A percentile compares a stretch with the other conserved stretches of the same genome.
Evolutionary conservation across 2,113 vertebrate genomes (phyloP).

Genomic region (Rana temporaria): DNA sequence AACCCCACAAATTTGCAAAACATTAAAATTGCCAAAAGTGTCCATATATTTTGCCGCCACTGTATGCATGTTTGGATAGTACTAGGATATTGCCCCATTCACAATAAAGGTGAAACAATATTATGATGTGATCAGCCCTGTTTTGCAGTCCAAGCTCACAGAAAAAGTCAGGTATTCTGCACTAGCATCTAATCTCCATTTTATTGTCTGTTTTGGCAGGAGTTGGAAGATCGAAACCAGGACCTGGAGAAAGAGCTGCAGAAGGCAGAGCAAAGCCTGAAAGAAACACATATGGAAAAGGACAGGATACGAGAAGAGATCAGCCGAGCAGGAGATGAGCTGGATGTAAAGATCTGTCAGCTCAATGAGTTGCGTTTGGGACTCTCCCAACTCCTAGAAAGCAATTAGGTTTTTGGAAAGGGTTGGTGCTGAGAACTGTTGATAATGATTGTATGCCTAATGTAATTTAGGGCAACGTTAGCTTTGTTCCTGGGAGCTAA

Average conservation of each 20-base stretch:
- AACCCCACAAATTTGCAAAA: no score
- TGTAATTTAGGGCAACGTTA: neutral
- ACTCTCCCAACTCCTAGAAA: constrained; percentile 87
- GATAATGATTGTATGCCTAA: constrained; percentile 20
- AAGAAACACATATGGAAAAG: constrained; percentile 79
- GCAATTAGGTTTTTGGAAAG: constrained; percentile 58
- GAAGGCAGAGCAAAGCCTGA: constrained; percentile 81
- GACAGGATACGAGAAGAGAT: constrained; percentile 84
- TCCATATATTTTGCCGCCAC: no score
- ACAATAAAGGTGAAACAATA: neutral
- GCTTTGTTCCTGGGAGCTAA: neutral
- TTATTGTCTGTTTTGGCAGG: constrained; percentile 69
- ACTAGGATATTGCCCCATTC: neutral
- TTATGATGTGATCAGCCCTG: neutral
- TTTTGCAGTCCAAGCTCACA: neutral
- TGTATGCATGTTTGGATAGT: no score
- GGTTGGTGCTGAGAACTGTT: neutral
- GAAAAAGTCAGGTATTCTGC: neutral
- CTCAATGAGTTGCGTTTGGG: constrained; percentile 91
- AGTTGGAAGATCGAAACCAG: constrained; percentile 82
- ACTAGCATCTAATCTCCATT: neutral
- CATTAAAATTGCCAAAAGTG: no score
- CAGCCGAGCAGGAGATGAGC: constrained; percentile 84
- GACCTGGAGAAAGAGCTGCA: constrained; percentile 87
- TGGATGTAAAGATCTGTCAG: constrained; percentile 95